A percentile compares a stretch with the other conserved stretches of the same genome.
These are phyloP conservation scores for Tor tambroides DNA, from an alignment of 2,113 vertebrate genomes.

Conservation along the genomic window DNA sequence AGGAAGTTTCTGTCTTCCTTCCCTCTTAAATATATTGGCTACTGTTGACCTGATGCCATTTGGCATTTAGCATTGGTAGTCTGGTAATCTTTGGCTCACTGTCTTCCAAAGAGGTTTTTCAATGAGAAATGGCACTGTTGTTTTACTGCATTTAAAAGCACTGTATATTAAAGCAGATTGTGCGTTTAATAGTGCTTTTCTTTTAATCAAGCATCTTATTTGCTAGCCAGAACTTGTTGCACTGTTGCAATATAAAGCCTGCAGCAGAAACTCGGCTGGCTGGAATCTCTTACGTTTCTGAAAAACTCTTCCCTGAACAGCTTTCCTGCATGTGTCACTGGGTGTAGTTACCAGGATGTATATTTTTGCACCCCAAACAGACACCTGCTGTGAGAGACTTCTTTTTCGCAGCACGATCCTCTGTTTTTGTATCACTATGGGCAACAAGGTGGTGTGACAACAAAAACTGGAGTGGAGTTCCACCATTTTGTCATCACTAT, in stretches of 20 bases:
- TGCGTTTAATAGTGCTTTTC: neutral
- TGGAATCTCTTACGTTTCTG: neutral
- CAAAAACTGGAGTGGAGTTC: constrained; percentile 33
- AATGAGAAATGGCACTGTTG: neutral
- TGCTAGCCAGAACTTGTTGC: constrained; percentile 33
- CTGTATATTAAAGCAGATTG: neutral
- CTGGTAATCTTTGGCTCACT: neutral
- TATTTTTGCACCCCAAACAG: constrained; percentile 27
- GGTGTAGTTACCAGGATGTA: constrained; percentile 34
- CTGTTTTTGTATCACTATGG: constrained; percentile 46
- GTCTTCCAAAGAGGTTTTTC: neutral
- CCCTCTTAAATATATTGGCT: neutral
- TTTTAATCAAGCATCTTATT: neutral
- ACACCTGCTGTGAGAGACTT: constrained; percentile 33
- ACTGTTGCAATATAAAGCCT: neutral
- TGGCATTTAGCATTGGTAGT: neutral
- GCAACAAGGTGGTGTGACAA: constrained; percentile 53
- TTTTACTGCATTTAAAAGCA: neutral
- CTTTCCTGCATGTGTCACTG: constrained; percentile 21
- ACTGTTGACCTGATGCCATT: constrained; percentile 14
- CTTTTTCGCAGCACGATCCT: neutral
- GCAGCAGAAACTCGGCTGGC: neutral
- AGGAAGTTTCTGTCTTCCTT: constrained; percentile 18
- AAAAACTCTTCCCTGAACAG: constrained; percentile 15
- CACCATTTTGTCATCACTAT: constrained; percentile 52